Base-by-base conservation (phyloP, 2,888 invertebrate genomes). In the Disparrhopalites patrizii region DNA sequence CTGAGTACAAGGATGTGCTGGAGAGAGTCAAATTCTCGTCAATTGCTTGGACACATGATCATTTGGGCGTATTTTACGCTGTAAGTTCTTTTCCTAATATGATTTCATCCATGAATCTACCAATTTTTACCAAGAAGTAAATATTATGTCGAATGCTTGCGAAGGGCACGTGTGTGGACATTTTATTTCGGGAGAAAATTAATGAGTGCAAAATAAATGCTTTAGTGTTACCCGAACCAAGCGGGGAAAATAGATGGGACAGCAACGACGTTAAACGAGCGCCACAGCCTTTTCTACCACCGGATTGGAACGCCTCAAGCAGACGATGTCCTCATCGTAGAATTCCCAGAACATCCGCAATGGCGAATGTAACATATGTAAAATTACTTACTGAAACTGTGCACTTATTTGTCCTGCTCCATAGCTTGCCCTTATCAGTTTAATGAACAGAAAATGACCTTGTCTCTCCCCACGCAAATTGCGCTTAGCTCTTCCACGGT, bases 201-300 rank as follows among this genome's bases (percentile, higher is more conserved):
- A n/a, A n/a, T n/a, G n/a, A n/a, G n/a, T n/a, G n/a, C n/a, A n/a
- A n/a, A 36, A 36, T 36, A 36, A 36, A 68, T 65, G 74, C 77
- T 74, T 57, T 78, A 91, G 90, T 84, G 87, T 36, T 95, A 92
- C 80, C 88, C 90, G 1, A 87, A 89, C 56, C 87, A 88, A 77
- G 82, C 83, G 56, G 91, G 90, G 28, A 89, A 90, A 80, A 86
- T 89, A 2, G 93, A 94, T 81, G 97, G 97, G 1, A 92, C 93
- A 0, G 94, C 95, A 81, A 94, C 93, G 0, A 85, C 86, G 66
- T 85, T 86, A 75, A 91, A 89, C 79, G 84, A 88, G 77, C 87
- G 93, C 81, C 96, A 98, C 81, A 95, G 95, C 79, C 82, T 99
- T 52, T 95, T 87, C 80, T 98, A 93, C 81, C 98, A 99, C 80